Conservation (phyloP, 92 coral and sea anemone species). For the Siderastrea radians region DNA sequence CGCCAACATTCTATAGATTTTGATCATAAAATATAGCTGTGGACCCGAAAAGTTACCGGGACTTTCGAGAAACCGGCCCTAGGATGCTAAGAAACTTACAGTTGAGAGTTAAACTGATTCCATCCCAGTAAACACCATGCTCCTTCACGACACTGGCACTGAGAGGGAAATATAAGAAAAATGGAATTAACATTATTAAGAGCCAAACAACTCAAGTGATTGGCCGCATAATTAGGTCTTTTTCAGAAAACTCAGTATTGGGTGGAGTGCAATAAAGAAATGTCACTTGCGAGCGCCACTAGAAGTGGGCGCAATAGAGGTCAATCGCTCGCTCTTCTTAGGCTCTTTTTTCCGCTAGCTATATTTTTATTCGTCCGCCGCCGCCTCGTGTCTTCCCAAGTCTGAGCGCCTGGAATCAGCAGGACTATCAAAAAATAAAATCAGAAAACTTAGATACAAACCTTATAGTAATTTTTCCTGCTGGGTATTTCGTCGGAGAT, state of each 20-base stretch:
- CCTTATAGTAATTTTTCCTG: slow-evolving; percentile 42
- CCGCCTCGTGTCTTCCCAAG: not conserved
- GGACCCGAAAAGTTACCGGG: not conserved
- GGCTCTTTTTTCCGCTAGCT: too few species aligned
- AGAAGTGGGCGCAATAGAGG: too few species aligned
- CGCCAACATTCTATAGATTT: not conserved
- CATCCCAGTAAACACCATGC: slow-evolving; percentile 35
- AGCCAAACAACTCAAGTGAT: not conserved
- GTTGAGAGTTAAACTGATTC: slow-evolving; percentile 10
- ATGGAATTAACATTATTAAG: not conserved
- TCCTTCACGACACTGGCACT: slow-evolving; percentile 25
- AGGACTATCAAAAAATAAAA: not conserved
- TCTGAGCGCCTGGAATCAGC: not conserved
- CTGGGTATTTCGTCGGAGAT: slow-evolving; percentile 32
- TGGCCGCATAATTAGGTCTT: not conserved
- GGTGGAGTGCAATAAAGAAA: too few species aligned
- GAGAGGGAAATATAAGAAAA: not conserved
- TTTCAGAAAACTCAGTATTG: not conserved
- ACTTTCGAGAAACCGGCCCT: too few species aligned
- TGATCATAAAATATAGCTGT: too few species aligned
- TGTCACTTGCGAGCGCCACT: too few species aligned
- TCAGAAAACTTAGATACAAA: not conserved
- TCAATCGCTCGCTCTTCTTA: too few species aligned
- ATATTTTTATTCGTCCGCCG: not conserved
- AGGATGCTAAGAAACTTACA: slow-evolving; percentile 8